Percentiles rank a stretch among this genome's conserved stretches.
Conservation (phyloP, 2,797 vertebrate genomes). For the Lutjanus campechanus region DNA sequence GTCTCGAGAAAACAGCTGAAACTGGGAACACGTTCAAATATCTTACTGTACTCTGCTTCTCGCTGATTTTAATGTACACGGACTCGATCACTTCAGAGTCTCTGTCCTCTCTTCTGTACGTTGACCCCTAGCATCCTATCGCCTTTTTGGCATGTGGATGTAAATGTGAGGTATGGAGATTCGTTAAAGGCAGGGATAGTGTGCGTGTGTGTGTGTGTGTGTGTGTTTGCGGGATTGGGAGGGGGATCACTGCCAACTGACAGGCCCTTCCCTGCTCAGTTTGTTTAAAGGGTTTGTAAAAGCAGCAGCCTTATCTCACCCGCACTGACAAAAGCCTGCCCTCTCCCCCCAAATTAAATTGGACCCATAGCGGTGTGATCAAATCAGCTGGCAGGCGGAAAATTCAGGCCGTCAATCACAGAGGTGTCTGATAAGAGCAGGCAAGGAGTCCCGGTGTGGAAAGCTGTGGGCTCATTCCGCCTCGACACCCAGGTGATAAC, state of each 20-base stretch:
- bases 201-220: conserved; percentile 35
- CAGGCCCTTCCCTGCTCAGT: conserved; percentile 82
- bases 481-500: conserved; percentile 85
- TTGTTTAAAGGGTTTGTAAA: conserved; percentile 90
- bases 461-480: conserved; percentile 84
- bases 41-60: conserved; percentile 6
- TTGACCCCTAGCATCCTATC: conserved; percentile 55
- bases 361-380: conserved; percentile 87
- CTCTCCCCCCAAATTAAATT: conserved; percentile 89
- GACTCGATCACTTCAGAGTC: conserved; percentile 18
- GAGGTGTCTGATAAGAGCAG: conserved; percentile 86
- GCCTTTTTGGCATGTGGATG: conserved; percentile 70
- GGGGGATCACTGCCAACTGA: conserved; percentile 84
- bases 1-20: conserved; percentile 41
- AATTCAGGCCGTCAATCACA: conserved; percentile 87
- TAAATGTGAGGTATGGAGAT: conserved; percentile 82
- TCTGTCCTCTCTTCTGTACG: conserved; percentile 31
- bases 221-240: conserved; percentile 47
- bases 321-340: conserved; percentile 87
- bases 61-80: conserved; percentile 11
- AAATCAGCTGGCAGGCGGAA: conserved; percentile 88
- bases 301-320: conserved; percentile 87
- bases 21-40: conserved; percentile 24
- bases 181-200: conserved; percentile 72
- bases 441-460: conserved; percentile 80